These are phyloP conservation scores for Anneissia japonica DNA, from an alignment of 35 echinoderm and acorn worm species.

Conservation along the genomic window DNA sequence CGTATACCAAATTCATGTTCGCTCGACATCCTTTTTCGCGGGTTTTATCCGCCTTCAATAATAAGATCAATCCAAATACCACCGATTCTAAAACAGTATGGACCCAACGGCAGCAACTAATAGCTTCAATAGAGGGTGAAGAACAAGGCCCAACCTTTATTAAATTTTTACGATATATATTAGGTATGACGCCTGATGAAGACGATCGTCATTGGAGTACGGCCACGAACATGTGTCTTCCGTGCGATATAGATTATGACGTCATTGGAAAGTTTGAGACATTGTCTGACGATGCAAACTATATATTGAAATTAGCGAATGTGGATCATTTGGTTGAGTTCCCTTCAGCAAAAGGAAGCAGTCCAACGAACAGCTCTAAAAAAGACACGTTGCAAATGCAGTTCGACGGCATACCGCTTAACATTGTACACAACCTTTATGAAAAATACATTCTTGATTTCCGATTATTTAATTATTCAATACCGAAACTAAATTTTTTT, in stretches of 20 bases:
- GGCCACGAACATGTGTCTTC: neutral
- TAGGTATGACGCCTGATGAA: neutral
- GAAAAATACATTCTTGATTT: neutral
- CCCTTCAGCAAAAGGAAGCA: neutral
- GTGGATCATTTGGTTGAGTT: neutral
- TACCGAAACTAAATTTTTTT: neutral
- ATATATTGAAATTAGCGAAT: neutral
- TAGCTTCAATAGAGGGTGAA: neutral
- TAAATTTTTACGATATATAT: conserved; percentile 15
- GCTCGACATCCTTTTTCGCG: neutral
- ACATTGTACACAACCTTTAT: neutral
- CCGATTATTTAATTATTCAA: neutral
- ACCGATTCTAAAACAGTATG: too few relatives aligned
- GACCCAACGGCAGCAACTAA: neutral
- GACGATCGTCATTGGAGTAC: neutral
- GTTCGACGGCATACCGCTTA: neutral
- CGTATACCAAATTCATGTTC: conserved; percentile 9
- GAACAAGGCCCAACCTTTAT: neutral
- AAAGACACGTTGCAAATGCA: neutral
- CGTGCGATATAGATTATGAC: conserved; percentile 3
- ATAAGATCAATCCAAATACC: neutral
- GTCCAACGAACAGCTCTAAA: neutral
- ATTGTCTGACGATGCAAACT: neutral
- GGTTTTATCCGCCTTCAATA: neutral
- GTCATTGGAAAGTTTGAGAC: conserved; percentile 8